Evolutionary conservation across 1,140 invertebrate species (phyloP), one percentile per base, ranked within the genome.

Genomic region (Cecropterus lyciades): DNA sequence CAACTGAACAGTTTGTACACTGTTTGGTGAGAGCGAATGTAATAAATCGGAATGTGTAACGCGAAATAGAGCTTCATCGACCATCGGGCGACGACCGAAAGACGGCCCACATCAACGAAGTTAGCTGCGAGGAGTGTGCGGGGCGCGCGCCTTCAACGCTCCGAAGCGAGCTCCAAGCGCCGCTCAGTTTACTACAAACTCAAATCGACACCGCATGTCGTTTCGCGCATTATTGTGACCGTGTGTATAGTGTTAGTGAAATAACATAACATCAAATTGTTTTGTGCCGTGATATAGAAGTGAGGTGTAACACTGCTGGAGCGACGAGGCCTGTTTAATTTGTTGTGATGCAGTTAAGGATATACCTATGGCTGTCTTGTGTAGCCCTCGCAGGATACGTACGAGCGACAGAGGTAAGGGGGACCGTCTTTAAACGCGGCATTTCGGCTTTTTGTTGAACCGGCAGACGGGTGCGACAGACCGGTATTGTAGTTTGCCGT

Each of bases 261-360:
- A 85, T 89, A 89, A 85, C 82, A 87, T 87, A 90, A 91, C 84
- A 87, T 72, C 78, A 76, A 84, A 86, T 85, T 82, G 80, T 89
- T 89, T 77, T 79, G 85, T 91, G 82, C 75, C 79, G 87, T 89
- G 89, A 80, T 86, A 79, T 80, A 78, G 76, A 24, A 81, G 86
- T 86, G 84, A 86, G 77, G 87, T 90, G 87, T 76, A 59, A 85
- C 76, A 72, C 69, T 75, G 77, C 75, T 77, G 72, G 79, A 82
- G 80, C 75, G 71, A 79, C 76, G 72, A 69, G 73, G 79, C 77
- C 79, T 46, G 62, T 72, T 71, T 72, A 78, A 80, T 70, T 84
- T 85, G 82, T 87, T 92, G 91, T 92, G 89, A 92, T 92, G 91
- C 89, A 93, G 87, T 92, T 88, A 73, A 88, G 91, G 88, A 91